phyloP scores from a whole-genome alignment of 2,888 invertebrate species.

The Parnassius apollo region DNA sequence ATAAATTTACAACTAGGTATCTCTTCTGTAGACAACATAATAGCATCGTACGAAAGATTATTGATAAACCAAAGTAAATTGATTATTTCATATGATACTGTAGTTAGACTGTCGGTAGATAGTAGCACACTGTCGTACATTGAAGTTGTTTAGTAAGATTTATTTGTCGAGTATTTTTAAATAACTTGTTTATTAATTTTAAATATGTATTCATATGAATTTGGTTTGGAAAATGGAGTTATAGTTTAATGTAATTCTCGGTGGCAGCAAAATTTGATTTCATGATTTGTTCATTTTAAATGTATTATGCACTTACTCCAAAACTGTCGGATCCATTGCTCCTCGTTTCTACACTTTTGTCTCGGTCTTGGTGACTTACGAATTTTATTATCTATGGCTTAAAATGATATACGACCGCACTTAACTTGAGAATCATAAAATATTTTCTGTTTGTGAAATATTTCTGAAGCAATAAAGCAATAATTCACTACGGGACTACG shows the following conservation, averaged over 20 bases:
- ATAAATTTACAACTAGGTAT: constrained; percentile 43
- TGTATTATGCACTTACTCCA: constrained; percentile 29
- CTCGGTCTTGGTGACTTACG: constrained; percentile 72
- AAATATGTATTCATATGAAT: too few species aligned
- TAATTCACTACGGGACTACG: constrained; percentile 80
- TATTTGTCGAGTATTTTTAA: too few species aligned
- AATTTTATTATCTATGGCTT: constrained; percentile 81
- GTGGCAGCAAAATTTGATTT: too few species aligned
- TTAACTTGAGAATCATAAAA: constrained; percentile 81
- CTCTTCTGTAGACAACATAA: constrained; percentile 28
- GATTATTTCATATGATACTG: constrained; percentile 9
- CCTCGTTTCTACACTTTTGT: constrained; percentile 61
- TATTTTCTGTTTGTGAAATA: constrained; percentile 82
- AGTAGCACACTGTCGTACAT: too few species aligned
- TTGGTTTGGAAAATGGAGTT: too few species aligned
- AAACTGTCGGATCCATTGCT: constrained; percentile 37
- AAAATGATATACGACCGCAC: constrained; percentile 79
- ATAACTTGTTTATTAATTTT: too few species aligned
- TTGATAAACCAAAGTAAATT: constrained; percentile 1
- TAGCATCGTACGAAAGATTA: neutral
- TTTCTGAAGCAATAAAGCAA: constrained; percentile 81
- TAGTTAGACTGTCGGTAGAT: too few species aligned
- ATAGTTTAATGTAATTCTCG: too few species aligned
- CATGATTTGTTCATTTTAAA: constrained; percentile 3
- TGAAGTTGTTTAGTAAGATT: too few species aligned